Evolutionary conservation across 1,140 invertebrate genomes (phyloP), one percentile per base, ranked within the genome.

Genomic region (Paraescarpia echinospica): DNA sequence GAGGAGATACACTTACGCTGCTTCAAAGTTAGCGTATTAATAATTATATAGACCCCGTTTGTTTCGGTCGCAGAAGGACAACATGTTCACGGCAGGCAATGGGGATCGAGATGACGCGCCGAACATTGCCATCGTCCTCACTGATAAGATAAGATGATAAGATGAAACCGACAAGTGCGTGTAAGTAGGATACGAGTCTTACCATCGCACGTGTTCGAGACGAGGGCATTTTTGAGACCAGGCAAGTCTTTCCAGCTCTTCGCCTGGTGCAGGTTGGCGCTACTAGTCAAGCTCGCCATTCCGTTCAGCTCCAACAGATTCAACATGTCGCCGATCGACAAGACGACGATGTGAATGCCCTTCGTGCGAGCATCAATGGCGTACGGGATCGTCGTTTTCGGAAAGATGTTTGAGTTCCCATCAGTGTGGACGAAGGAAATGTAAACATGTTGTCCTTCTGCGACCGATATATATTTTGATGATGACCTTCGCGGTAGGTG

Each of bases 371-470:
- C 92, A 31, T 92, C 33, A 33, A 92, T 92, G 12, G 94, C 94
- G 31, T 94, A 93, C 33, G 92, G 41, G 22, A 94, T 93, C 18
- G 94, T 94, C 4, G 93, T 41, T 18, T 94, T 92, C 9, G 93
- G 89, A 27, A 94, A 93, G 90, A 93, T 92, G 92, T 94, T 94
- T 2, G 95, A 93, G 59, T 94, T 94, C 0, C 94, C 93, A 93
- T 96, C 95, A 0, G 95, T 96, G 27, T 95, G 94, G 5, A 96
- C 93, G 51, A 96, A 92, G 34, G 95, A 93, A 14, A 94, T 94
- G 91, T 59, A n/a, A 91, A 91, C 91, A 91, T 91, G 8, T 33
- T 33, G 33, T 90, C 90, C 34, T 90, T 34, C 90, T 34, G 90
- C 35, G n/a, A 31, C 4, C n/a, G 90, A 27, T 77, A 27, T 41